Evolutionary conservation across 2,888 invertebrate species (phyloP), one percentile per base, ranked within the genome.

Genomic region (Drosophila subquinaria): DNA sequence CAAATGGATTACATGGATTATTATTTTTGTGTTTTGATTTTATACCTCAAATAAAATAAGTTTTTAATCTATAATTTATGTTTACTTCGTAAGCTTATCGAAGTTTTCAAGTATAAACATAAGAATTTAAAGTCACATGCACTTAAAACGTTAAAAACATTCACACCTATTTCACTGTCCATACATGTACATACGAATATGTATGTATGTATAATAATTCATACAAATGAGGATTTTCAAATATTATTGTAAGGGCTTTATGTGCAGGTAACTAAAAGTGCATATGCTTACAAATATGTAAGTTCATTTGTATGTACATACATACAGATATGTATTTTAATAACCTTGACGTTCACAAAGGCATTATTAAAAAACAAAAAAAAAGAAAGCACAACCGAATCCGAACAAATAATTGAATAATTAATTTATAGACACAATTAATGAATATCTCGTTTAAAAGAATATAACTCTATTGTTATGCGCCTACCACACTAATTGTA

Each of bases 401-500:
- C 50, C 59, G 60, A 56, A 69, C 62, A 64, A 81, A 45, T 56
- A 50, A 59, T 61, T 59, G 38, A 61, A 57, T 45, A 48, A 68
- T 65, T 72, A 20, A 66, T 86, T 72, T 67, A 59, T 67, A 83
- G 52, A 56, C 53, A 76, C 38, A 63, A 52, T 71, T 27, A 69
- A 52, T 71, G 33, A 69, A 53, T 62, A 56, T 61, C 70, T 76
- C 59, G 55, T 76, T 53, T 70, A 53, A 57, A 83, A 65, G 51
- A 66, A 64, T 52, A 47, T 40, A 86, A 84, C 74, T 84, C 63
- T 78, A 79, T 68, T 84, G 88, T 85, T 81, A 84, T 81, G 82
- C 85, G 88, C 82, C 85, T 77, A 73, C 42, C 73, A 86, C 65
- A 79, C 73, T 80, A 81, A 81, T 66, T 85, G 79, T 81, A 88